Conservation (phyloP, 2,113 vertebrate species). For the Equus przewalskii region DNA sequence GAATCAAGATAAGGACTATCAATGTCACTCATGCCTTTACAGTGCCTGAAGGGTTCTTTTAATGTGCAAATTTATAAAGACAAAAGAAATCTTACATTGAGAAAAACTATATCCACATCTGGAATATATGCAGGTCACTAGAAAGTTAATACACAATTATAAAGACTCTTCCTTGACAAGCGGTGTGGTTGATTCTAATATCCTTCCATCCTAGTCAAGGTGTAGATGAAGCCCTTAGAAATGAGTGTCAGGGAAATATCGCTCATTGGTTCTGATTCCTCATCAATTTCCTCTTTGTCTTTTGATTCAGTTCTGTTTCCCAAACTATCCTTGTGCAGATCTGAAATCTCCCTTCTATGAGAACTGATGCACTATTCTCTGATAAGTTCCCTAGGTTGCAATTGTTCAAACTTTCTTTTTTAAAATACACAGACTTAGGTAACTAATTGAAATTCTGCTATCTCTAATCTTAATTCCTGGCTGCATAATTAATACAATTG, state of each 20-base stretch:
- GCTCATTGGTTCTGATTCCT: not conserved
- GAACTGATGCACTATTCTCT: not conserved
- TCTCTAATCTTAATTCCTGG: not conserved
- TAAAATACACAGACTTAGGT: not conserved
- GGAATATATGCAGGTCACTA: not conserved
- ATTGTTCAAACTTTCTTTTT: slow-evolving; percentile 11
- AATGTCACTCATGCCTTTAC: not conserved
- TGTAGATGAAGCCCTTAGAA: not conserved
- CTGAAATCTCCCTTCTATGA: not conserved
- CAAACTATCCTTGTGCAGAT: not conserved
- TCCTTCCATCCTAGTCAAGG: not conserved
- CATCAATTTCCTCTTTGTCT: not conserved
- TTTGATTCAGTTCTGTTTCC: not conserved
- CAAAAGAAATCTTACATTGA: not conserved
- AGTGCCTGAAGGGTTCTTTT: not conserved
- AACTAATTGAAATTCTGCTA: not conserved
- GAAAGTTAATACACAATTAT: not conserved
- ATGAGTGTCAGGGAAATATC: not conserved
- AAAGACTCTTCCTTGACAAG: not conserved
- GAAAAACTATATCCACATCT: not conserved
- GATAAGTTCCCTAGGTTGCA: not conserved
- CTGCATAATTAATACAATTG: not conserved
- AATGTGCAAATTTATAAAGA: not conserved
- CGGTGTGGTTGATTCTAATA: not conserved
- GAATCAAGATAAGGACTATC: not conserved